Base-by-base conservation (phyloP, 2,888 invertebrate genomes). In the Schizaphis graminum region DNA sequence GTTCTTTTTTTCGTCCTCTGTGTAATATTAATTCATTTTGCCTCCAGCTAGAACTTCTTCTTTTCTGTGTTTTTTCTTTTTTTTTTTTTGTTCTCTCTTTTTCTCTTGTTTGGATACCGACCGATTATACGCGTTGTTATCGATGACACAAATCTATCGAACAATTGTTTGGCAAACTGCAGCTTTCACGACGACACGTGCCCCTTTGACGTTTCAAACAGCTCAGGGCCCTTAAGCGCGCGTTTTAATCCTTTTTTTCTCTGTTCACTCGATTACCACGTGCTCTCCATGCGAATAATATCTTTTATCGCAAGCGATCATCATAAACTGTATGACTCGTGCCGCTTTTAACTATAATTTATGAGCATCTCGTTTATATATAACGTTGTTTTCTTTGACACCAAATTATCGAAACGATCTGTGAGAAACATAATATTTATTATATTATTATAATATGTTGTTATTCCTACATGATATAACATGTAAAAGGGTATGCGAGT, bases 121-220 rank as follows among this genome's bases (percentile, higher is more conserved):
- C 21, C 44, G 86, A 24, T 86, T 84, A 87, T 47, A 35, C 35
- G n/a, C 35, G 86, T 61, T 91, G 13, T 91, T 86, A 49, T 47
- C 57, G 28, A 49, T 49, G 47, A 49, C 26, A 61, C 49, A 53
- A 91, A 85, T 91, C 61, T 47, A 88, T 26, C n/a, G 11, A 86
- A 85, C 87, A 92, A 86, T 49, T 87, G 87, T 92, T 57, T 49
- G 87, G 61, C 26, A 35, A 87, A 87, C 92, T 26, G 61, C 92
- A 16, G 61, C 47, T 92, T 92, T 67, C 35, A 87, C 67, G 47
- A 49, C 86, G 87, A 87, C 92, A 87, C 92, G 92, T 92, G 92
- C 24, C 92, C 28, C 87, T 92, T 87, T 86, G 87, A 92, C 86
- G 24, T 87, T 35, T 61, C 61, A 35, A 87, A 87, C 92, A 49